Evolutionary conservation across 1,140 invertebrate species (phyloP).

Genomic region (Harlomillsia oculata): DNA sequence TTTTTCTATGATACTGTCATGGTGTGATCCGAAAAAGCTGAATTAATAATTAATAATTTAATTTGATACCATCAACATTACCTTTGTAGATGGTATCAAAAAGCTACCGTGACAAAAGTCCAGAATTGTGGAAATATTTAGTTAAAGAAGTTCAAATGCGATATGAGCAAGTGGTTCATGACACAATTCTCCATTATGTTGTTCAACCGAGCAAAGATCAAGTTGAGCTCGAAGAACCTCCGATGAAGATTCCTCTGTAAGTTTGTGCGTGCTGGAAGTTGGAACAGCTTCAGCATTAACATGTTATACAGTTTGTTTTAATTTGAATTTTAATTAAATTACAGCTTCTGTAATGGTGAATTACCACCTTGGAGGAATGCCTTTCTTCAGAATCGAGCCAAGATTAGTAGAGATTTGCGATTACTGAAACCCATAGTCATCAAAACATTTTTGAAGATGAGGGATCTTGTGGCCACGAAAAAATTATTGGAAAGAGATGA

Average conservation of each 20-base stretch:
- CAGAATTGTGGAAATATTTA: conserved; percentile 11
- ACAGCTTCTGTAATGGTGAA: not conserved
- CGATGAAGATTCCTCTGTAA: conserved; percentile 26
- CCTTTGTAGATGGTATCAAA: conserved; percentile 5
- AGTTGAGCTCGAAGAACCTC: conserved; percentile 10
- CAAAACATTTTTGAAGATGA: conserved; percentile 24
- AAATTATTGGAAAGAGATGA: conserved; percentile 21
- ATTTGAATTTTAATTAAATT: not conserved
- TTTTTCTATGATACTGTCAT: not conserved
- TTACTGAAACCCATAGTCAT: conserved; percentile 22
- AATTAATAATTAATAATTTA: not conserved
- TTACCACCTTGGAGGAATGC: conserved; percentile 21
- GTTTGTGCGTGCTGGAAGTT: conserved; percentile 2
- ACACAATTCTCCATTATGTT: conserved; percentile 22
- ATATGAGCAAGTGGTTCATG: conserved; percentile 24
- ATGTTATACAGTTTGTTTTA: too few relatives aligned
- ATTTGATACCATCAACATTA: conserved; percentile 3
- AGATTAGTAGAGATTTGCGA: conserved; percentile 5
- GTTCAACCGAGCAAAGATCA: conserved; percentile 18
- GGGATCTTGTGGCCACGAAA: conserved; percentile 17
- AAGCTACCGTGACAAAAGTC: conserved; percentile 1
- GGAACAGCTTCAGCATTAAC: too few relatives aligned
- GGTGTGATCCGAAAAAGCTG: not conserved
- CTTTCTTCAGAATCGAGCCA: not conserved
- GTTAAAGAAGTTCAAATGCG: conserved; percentile 13